Evolutionary conservation across 2,797 vertebrate species (phyloP).

Genomic region (Microctenopoma steveboyesi): DNA sequence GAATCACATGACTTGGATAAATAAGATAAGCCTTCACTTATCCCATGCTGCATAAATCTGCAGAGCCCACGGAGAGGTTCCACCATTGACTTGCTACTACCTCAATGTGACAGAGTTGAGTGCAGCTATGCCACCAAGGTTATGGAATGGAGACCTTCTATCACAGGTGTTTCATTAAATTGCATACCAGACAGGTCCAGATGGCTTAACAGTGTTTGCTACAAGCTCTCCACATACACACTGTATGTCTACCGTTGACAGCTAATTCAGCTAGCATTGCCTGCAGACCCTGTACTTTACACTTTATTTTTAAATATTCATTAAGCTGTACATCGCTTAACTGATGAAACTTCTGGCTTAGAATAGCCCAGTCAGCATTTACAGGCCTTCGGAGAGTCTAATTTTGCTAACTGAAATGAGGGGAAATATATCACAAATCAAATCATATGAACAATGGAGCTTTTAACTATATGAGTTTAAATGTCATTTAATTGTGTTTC

Average conservation of each 20-base stretch:
- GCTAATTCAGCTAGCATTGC: conserved; percentile 5
- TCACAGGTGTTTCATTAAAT: conserved; percentile 50
- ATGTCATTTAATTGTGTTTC: not conserved
- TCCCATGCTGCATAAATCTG: conserved; percentile 20
- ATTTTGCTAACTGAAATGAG: conserved; percentile 19
- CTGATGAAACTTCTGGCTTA: conserved; percentile 1
- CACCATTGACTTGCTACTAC: conserved; percentile 4
- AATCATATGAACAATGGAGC: conserved; percentile 12
- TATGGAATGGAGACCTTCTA: conserved; percentile 37
- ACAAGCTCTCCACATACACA: conserved; percentile 1
- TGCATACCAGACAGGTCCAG: conserved; percentile 20
- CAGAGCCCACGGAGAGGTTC: conserved; percentile 6
- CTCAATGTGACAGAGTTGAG: conserved; percentile 32
- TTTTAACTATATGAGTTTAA: not conserved
- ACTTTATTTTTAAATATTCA: conserved; percentile 7
- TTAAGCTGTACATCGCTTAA: conserved; percentile 5
- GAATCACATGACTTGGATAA: not conserved
- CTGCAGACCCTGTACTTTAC: not conserved
- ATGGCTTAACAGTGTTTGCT: conserved; percentile 31
- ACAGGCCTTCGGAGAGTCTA: conserved; percentile 9
- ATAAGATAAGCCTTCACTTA: too few relatives aligned
- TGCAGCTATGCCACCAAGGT: conserved; percentile 21
- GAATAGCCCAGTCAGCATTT: conserved; percentile 21
- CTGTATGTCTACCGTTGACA: not conserved
- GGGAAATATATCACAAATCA: conserved; percentile 22